Base-by-base conservation (phyloP, 2,797 vertebrate genomes). In the Muscicapa striata region DNA sequence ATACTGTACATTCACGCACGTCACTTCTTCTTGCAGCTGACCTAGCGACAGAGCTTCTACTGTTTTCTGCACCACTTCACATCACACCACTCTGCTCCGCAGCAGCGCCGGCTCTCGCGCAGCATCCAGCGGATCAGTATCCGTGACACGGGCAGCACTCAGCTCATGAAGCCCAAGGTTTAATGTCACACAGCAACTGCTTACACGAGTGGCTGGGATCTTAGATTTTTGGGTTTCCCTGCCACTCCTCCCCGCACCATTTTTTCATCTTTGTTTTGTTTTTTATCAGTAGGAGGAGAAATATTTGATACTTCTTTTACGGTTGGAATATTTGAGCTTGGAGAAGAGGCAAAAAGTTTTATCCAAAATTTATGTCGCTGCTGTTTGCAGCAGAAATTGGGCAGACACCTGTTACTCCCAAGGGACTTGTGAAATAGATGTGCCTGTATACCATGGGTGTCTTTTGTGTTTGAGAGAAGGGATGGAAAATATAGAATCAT, bases 21-120 rank as follows among this genome's bases (percentile, higher is more conserved):
- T 94, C 95, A 93, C 91, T 97, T 95, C 94, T 96, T 95, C 97
- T 96, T 95, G 97, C 97, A 98, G 97, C 98, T 98, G 98, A 98
- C 94, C 96, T 49, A 68, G 82, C 36, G 81, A 98, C 97, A 98
- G 97, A 97, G 97, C 85, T 94, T 55, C 97, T 92, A 94, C 90
- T 98, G 98, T 98, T 97, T 97, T 93, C 96, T 87, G 67, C 89
- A 93, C 83, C 97, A 92, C 95, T 97, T 97, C 94, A 73, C 93
- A 95, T 91, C 96, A 93, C 32, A 54, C 78, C 82, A 93, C 94
- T 87, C 41, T 58, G 63, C 93, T 89, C 48, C 21, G 10, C 93
- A 94, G 89, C 90, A 96, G 90, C 94, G 45, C 82, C 36, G 77
- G 81, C 75, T 66, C 87, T 40, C 81, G 68, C 81, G 88, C 79